Base-by-base conservation (phyloP, 2,797 vertebrate species). In the Megaceryle alcyon region DNA sequence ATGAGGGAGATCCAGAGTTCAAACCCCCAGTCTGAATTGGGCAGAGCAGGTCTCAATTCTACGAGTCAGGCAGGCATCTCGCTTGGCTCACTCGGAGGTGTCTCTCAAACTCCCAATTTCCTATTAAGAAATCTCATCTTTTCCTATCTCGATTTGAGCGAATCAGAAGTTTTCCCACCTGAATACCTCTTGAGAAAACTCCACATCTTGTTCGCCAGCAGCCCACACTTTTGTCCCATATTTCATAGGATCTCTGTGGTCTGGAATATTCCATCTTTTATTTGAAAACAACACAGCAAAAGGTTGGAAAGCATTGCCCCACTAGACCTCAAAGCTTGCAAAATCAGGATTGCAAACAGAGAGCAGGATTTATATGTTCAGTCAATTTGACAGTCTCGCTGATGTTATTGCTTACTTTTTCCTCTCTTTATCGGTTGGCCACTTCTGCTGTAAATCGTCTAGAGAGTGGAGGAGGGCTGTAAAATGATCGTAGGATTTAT, bases 311-410 rank as follows among this genome's bases (percentile, higher is more conserved):
- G 39, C 14, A 11, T 68, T 71, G 11, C 23, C 31, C 46, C 21
- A 16, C 26, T 57, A 43, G 46, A 71, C 54, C 46, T 64, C 48
- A 84, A 76, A 87, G 70, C 56, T 41, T 70, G 33, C 83, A 94
- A 86, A 88, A 84, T 56, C 56, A 70, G 70, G 49, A 64, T 1
- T 80, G 33, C 68, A 88, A 91, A 91, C 78, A 91, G 68, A 60
- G 51, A 93, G 41, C 6, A 65, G 79, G 49, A 87, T 95, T 96
- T 96, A 94, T 96, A 96, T 96, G 85, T 94, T 86, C 89, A 81
- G 68, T 12, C 91, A n/a, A 56, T 89, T 88, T 73, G 90, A 89
- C 0, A 0, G 85, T 76, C 82, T 90, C 20, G 0, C 64, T 84
- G 48, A 82, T 86, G 71, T 92, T 92, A 68, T 76, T 88, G 63